Evolutionary conservation across 2,113 vertebrate species (phyloP).

Genomic region (Pan troglodytes): DNA sequence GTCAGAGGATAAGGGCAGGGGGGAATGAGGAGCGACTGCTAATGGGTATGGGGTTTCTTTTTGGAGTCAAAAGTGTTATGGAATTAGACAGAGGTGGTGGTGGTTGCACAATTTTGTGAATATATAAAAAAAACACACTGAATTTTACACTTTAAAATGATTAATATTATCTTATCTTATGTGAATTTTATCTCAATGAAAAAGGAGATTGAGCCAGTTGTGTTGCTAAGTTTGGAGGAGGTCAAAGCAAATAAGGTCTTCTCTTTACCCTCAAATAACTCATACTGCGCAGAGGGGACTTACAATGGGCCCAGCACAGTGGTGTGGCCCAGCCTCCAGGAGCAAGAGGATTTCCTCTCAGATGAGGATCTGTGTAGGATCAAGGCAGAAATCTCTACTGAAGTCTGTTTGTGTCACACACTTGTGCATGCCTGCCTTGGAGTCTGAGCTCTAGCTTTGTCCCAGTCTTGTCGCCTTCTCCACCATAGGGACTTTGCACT

Average conservation of each 20-base stretch:
- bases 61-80: neutral
- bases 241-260: neutral
- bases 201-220: neutral
- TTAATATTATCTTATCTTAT: neutral
- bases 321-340: neutral
- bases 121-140: neutral
- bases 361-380: neutral
- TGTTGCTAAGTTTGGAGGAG: neutral
- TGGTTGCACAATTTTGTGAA: neutral
- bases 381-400: neutral
- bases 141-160: neutral
- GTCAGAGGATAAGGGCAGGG: neutral
- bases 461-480: neutral
- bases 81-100: neutral
- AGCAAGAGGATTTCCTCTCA: neutral
- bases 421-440: neutral
- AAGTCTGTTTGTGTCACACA: neutral
- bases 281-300: neutral
- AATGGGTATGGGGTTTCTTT: neutral
- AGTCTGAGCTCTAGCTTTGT: neutral
- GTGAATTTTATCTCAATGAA: neutral
- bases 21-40: neutral
- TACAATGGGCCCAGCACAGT: accelerated
- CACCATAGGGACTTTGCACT: neutral
- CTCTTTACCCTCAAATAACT: neutral